Base-by-base conservation (phyloP, 2,888 invertebrate genomes). In the Temnothorax ravouxi region DNA sequence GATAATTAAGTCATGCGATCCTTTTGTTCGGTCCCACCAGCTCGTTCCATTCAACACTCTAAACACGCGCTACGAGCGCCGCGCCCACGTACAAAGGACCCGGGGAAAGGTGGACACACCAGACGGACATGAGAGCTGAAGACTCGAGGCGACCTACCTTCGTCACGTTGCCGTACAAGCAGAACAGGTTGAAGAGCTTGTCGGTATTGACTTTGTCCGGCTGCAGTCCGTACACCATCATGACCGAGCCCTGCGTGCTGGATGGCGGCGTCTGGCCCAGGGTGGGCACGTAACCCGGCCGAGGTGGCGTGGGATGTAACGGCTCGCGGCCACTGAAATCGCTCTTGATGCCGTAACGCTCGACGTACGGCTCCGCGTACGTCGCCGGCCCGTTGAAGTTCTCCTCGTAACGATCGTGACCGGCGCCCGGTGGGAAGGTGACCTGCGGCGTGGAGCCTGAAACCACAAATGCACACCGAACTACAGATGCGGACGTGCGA, bases 141-240 rank as follows among this genome's bases (percentile, higher is more conserved):
- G 66, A 67, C 2, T 25, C 64, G 47, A 0, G 41, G 41, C 41
- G 18, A 47, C 81, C 9, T 95, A 99, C 99, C 97, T 99, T 97
- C 92, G 98, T 97, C 89, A 99, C 99, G 95, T 99, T 99, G 92
- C 99, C 99, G 95, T 99, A 99, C 88, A 99, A 97, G 95, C 99
- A 99, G 96, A 99, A 98, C 92, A 99, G 96, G 96, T 99, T 99
- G 97, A 99, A 99, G 86, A 99, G 96, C 93, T 98, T 97, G 94
- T 99, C 99, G 88, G 99, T 98, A 95, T 99, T 99, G 94, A 99
- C 98, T 92, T 98, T 98, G 92, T 98, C 97, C 80, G 98, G 97
- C 95, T 99, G 98, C 88, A 99, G 96, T 3, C 99, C 99, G 95
- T 99, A 99, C 83, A 99, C 99, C 99, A 99, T 99, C 96, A 99